Evolutionary conservation across 1,140 invertebrate genomes (phyloP).

Genomic region (Tetramorium parvispinum): DNA sequence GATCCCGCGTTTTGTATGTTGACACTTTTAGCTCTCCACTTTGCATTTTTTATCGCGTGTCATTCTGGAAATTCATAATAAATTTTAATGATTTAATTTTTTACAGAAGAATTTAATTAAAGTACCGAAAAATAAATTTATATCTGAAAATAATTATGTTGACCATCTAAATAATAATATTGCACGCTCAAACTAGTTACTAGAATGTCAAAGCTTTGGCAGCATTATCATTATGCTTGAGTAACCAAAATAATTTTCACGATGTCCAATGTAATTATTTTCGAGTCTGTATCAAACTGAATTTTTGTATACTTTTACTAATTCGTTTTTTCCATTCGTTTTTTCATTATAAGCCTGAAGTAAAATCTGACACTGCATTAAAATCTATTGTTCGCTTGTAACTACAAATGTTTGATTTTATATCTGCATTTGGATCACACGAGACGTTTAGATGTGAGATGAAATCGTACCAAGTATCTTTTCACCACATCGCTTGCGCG

Average conservation of each 20-base stretch:
- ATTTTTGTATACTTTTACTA: too few species aligned
- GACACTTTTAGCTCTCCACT: not conserved
- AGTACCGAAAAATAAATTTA: too few species aligned
- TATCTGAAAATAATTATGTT: too few species aligned
- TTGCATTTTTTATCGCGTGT: not conserved
- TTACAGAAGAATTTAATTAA: too few species aligned
- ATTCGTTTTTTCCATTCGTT: too few species aligned
- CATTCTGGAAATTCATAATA: not conserved
- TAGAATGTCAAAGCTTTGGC: too few species aligned
- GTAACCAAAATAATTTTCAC: too few species aligned
- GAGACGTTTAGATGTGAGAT: not conserved
- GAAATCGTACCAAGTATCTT: not conserved
- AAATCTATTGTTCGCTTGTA: not conserved
- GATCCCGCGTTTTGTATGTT: not conserved
- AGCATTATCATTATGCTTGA: too few species aligned
- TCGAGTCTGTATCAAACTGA: too few species aligned
- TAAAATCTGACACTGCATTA: not conserved
- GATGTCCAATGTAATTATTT: too few species aligned
- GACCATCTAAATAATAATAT: too few species aligned
- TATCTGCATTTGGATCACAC: not conserved
- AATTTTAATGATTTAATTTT: not conserved
- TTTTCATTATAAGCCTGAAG: not conserved
- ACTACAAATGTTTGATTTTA: not conserved
- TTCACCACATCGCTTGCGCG: not conserved
- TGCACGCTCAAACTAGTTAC: too few species aligned